Evolutionary conservation across 2,888 invertebrate species (phyloP), one percentile per base, ranked within the genome.

Genomic region (Diloba caeruleocephala): DNA sequence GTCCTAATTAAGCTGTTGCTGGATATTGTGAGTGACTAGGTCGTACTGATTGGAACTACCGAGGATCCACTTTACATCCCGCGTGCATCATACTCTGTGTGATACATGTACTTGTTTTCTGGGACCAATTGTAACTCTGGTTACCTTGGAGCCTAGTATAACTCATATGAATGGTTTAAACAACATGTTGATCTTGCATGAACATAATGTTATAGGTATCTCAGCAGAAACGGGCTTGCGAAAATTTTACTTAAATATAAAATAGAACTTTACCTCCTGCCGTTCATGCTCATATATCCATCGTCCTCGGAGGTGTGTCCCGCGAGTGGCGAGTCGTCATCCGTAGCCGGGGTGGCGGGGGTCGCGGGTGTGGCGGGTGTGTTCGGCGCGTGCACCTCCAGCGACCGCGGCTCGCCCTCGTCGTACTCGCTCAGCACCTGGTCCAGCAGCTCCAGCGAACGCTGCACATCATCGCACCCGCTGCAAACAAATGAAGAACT

Each of bases 251-350:
- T 23, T 8, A 23, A 8, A n/a, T 23, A 1, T 23, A 7, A 36
- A 23, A n/a, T n/a, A n/a, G 14, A 32, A 32, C 3, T 61, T 53
- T 69, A 95, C 95, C 95, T 96, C 86, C 97, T 95, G 75, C 97
- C 97, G 95, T 97, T 97, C 95, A 97, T 97, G 93, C 97, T 97
- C 97, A 97, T 97, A 93, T 97, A 97, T 88, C 97, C 97, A 95
- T 97, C 97, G 95, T 97, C 97, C 88, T 97, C 97, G 50, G 97
- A 97, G 85, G 97, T 97, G 88, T 97, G 97, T 74, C 97, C 96
- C 78, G 95, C 96, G 87, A 96, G 95, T 74, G 96, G 96, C 78
- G 96, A 96, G 85, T 96, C 96, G 93, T 96, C 97, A 87, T 94
- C 94, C 74, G 94, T 94, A 84, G 93, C 94, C 64, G 90, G 94